Evolutionary conservation across 2,888 invertebrate species (phyloP), one percentile per base, ranked within the genome.

Genomic region (Drosophila paucipuncta): DNA sequence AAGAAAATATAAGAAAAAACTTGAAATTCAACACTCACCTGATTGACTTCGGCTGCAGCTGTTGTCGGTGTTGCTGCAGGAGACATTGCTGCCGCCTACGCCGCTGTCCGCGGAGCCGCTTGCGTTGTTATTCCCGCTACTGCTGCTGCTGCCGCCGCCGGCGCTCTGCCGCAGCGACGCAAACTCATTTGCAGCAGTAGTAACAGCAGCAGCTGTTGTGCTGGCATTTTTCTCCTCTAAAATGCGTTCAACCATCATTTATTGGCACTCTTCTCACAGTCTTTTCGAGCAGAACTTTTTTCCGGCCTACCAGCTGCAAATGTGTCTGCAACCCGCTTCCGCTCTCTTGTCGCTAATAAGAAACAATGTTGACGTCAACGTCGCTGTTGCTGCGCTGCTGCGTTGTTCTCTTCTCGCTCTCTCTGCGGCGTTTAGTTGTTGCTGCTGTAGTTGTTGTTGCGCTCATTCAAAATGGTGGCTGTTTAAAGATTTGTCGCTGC

Each of bases 181-280:
- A 64, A 73, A 75, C 65, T 79, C 72, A 68, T 54, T 73, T 13
- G 64, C 67, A 58, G 74, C 65, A 58, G 74, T 81, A 68, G 79
- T 78, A 64, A 77, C 65, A 55, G 72, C 65, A 55, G 74, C 82
- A 68, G 79, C 80, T 66, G 79, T 79, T 74, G 78, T 69, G 75
- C 76, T 87, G 78, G 73, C 71, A 78, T 81, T 85, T 73, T 76
- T 79, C 93, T 94, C 95, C 95, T 96, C 96, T 82, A 95, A 92
- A 91, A 95, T 95, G 92, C 95, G 94, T 93, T 96, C 95, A 85
- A 96, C 96, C 96, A 96, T 95, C 22, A 43, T 83, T 80, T 83
- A 61, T 79, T 76, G 80, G 80, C 76, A 76, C 72, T 76, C 68
- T 68, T 63, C 68, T 68, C 61, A 72, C 80, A 74, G 70, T 73